phyloP scores from a whole-genome alignment of 1,140 invertebrate genomes.

The Brachionus paranguensis region DNA sequence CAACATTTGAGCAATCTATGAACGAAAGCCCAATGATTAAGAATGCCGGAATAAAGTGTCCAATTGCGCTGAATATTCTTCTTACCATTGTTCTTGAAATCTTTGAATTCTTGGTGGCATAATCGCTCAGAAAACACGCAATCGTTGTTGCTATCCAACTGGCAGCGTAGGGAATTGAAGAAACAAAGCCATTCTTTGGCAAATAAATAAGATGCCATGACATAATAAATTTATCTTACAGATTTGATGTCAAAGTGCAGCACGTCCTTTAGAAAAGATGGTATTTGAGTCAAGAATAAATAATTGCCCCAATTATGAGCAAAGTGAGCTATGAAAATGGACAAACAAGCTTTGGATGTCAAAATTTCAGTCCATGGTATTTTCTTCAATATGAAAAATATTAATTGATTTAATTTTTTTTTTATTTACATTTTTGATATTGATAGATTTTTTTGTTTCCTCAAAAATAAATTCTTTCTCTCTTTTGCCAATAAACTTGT shows the following conservation, averaged over 20 bases:
- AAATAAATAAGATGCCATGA: neutral
- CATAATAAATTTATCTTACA: slow-evolving; percentile 43
- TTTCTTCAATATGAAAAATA: neutral
- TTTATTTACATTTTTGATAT: neutral
- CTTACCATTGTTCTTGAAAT: slow-evolving; percentile 20
- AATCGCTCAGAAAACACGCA: slow-evolving; percentile 17
- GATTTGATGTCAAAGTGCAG: slow-evolving; percentile 52
- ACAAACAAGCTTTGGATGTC: slow-evolving; percentile 77
- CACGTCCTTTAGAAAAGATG: slow-evolving; percentile 54
- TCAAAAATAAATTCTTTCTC: slow-evolving; percentile 73
- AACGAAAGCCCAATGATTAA: neutral
- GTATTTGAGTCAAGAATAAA: slow-evolving; percentile 63
- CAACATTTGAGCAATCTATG: neutral
- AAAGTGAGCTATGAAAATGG: slow-evolving; percentile 79
- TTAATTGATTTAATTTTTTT: neutral
- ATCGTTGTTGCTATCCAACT: slow-evolving; percentile 2
- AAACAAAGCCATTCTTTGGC: slow-evolving; percentile 36
- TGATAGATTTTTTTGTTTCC: neutral
- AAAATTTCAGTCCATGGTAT: slow-evolving; percentile 68
- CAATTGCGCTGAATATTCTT: slow-evolving; percentile 9
- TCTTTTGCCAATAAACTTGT: slow-evolving; percentile 73
- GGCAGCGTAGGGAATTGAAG: slow-evolving; percentile 18
- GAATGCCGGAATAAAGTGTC: neutral
- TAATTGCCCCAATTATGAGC: slow-evolving; percentile 90
- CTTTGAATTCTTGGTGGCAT: neutral